Percentiles rank a stretch among this genome's conserved stretches.
These are phyloP conservation scores for Carterocephalus palaemon DNA, from an alignment of 2,888 invertebrate genomes.

Conservation along the genomic window DNA sequence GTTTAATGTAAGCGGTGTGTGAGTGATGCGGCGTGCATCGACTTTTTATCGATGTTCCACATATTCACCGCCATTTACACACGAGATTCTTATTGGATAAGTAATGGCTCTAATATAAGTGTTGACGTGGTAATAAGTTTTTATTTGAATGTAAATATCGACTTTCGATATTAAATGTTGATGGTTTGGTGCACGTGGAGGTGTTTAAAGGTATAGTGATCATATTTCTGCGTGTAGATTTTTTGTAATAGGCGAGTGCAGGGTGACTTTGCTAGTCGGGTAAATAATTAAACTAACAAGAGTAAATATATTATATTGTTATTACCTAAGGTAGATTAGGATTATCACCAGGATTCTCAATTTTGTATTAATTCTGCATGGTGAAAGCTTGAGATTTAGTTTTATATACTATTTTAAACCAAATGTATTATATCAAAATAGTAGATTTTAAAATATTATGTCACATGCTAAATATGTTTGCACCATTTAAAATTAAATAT, in stretches of 20 bases:
- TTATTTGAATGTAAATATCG: constrained; percentile 25
- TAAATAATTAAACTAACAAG: too few species aligned
- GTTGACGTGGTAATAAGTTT: constrained; percentile 23
- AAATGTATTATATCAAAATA: constrained; percentile 3
- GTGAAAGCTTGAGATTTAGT: too few species aligned
- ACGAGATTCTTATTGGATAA: constrained; percentile 22
- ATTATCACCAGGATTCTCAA: too few species aligned
- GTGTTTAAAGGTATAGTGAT: neutral
- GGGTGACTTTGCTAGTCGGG: too few species aligned
- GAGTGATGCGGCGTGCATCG: constrained; percentile 34
- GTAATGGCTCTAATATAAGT: constrained; percentile 20
- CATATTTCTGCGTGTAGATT: neutral
- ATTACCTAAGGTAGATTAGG: too few species aligned
- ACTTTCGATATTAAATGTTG: constrained; percentile 11
- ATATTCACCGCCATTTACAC: constrained; percentile 23
- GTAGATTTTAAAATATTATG: too few species aligned
- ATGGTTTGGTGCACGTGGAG: neutral
- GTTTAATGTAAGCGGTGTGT: constrained; percentile 48
- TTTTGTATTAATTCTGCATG: too few species aligned
- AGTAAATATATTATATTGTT: too few species aligned
- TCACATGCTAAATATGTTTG: too few species aligned
- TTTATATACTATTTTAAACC: too few species aligned
- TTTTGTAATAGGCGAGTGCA: too few species aligned
- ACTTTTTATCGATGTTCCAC: constrained; percentile 29
- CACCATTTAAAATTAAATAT: constrained; percentile 1